Conservation (phyloP, 2,888 invertebrate species). For the Chrysina gloriosa region DNA sequence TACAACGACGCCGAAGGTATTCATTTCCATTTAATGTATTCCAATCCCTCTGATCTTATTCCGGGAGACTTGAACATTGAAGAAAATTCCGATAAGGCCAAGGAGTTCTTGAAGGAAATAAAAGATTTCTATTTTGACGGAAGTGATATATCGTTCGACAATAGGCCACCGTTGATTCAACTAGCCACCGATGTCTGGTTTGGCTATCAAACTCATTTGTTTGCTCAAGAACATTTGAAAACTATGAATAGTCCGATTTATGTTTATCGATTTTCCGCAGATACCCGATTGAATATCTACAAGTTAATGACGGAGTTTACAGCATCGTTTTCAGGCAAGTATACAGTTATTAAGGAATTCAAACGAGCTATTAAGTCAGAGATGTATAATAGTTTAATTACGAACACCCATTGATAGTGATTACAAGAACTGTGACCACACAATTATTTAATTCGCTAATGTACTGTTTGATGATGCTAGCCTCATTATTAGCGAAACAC, state of each 20-base stretch:
- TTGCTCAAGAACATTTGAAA: conserved; percentile 11
- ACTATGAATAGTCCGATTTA: conserved; percentile 12
- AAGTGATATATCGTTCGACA: conserved; percentile 23
- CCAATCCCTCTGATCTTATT: conserved; percentile 31
- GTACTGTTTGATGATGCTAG: no score
- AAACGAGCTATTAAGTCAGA: no score
- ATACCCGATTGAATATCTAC: conserved; percentile 21
- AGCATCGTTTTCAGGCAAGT: conserved; percentile 44
- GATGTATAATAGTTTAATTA: no score
- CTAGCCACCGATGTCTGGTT: conserved; percentile 30
- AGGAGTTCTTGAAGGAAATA: conserved; percentile 23
- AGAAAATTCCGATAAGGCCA: conserved; percentile 24
- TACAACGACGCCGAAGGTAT: conserved; percentile 47
- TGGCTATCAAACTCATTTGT: conserved; percentile 21
- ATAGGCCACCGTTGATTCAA: not conserved
- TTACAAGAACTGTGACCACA: no score
- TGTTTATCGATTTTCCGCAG: conserved; percentile 32
- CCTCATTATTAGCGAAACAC: no score
- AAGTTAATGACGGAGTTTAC: not conserved
- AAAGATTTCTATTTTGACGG: conserved; percentile 32
- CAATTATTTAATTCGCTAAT: no score
- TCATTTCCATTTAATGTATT: not conserved
- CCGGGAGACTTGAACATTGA: conserved; percentile 43
- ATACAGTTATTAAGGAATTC: no score
- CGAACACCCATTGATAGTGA: no score